Evolutionary conservation across 2,888 invertebrate species (phyloP).

Genomic region (Monoplex corrugatus): DNA sequence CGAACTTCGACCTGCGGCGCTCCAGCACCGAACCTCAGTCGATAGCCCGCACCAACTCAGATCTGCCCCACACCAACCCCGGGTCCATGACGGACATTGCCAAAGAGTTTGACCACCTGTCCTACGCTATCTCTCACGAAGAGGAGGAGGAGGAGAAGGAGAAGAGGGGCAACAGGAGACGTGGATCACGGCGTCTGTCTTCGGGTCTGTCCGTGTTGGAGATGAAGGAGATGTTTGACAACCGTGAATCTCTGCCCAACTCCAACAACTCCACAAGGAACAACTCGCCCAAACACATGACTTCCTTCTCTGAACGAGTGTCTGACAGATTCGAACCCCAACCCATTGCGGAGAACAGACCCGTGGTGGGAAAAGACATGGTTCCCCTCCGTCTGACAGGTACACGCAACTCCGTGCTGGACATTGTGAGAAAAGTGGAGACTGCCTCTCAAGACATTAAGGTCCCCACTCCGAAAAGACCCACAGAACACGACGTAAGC

Average conservation of each 20-base stretch:
- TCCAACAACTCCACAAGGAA: slow-evolving; percentile 10
- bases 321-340: slow-evolving; percentile 3
- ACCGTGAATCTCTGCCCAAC: slow-evolving; percentile 17
- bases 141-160: neutral
- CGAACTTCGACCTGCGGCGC: too few relatives aligned
- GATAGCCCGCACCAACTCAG: too few relatives aligned
- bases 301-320: neutral
- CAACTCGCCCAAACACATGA: slow-evolving; percentile 15
- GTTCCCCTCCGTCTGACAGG: slow-evolving; percentile 2
- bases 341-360: slow-evolving; percentile 26
- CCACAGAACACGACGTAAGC: neutral
- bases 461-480: neutral
- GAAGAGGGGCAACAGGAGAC: neutral
- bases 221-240: slow-evolving; percentile 38
- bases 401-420: slow-evolving; percentile 36
- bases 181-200: slow-evolving; percentile 12
- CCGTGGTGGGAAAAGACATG: slow-evolving; percentile 34
- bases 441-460: neutral
- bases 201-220: slow-evolving; percentile 27
- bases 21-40: too few relatives aligned
- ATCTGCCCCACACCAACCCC: neutral
- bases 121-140: slow-evolving; percentile 10
- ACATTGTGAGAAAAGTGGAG: slow-evolving; percentile 37
- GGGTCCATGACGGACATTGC: slow-evolving; percentile 27
- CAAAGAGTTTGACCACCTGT: slow-evolving; percentile 23